Evolutionary conservation across 1,140 invertebrate species (phyloP), one percentile per base, ranked within the genome.

Genomic region (Rhopalosiphum maidis): DNA sequence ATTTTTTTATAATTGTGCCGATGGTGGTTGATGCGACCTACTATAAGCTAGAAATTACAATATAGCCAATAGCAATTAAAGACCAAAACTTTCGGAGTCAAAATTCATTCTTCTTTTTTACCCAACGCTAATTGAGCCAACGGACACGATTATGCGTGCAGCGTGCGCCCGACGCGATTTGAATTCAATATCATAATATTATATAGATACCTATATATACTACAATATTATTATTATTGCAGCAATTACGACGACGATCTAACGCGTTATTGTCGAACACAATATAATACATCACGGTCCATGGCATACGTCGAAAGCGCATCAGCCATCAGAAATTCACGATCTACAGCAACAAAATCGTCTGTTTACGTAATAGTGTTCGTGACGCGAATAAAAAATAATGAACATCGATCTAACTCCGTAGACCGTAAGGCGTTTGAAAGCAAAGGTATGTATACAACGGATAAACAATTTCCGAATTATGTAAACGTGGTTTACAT

Each of bases 301-400:
- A n/a, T 15, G n/a, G 30, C n/a, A 41, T 46, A 77, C 60, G 4
- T 77, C 5, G 60, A 77, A 77, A 77, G 60, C n/a, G 60, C 60
- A 77, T 77, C 60, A 77, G 60, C 30, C 15, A 77, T 77, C 60
- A n/a, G n/a, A 77, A 77, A 77, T 77, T n/a, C 60, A 77, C 60
- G 60, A 77, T 77, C 60, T 77, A 77, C 60, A 77, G 30, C 60
- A 77, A n/a, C 60, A 77, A 77, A 77, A 77, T 77, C 60, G 60
- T 77, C 60, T 77, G 18, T 77, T 77, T 77, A 77, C 60, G 60
- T 77, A 77, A 77, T 35, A n/a, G n/a, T 35, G 15, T 77, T 77
- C 60, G 60, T 77, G 60, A 77, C 60, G 60, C 4, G 60, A 77
- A 77, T 77, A 77, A 77, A 77, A n/a, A 68, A 68, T n/a, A n/a